Conservation (phyloP, 2,797 vertebrate genomes). For the Sebastes taczanowskii region DNA sequence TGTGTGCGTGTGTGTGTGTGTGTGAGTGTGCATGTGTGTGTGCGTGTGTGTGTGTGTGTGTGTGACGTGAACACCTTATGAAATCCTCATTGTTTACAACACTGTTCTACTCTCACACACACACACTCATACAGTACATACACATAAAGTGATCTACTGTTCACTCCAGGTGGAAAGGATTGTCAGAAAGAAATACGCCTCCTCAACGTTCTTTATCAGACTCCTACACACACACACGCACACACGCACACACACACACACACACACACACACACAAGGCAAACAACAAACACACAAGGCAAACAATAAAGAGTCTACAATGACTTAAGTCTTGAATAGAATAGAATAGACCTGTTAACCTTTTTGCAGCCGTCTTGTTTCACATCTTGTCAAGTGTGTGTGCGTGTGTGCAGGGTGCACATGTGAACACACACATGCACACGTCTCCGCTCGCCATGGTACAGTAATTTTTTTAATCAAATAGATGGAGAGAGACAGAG, state of each 20-base stretch:
- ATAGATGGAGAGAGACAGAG: slow-evolving; percentile 85
- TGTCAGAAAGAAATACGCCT: slow-evolving; percentile 72
- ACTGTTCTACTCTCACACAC: slow-evolving; percentile 61
- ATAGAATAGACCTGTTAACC: slow-evolving; percentile 64
- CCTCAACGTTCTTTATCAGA: slow-evolving; percentile 65
- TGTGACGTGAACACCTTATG: slow-evolving; percentile 63
- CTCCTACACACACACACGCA: slow-evolving; percentile 22
- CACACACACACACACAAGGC: not conserved
- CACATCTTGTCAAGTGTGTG: slow-evolving; percentile 52
- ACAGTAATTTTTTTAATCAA: slow-evolving; percentile 99
- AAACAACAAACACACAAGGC: slow-evolving; percentile 14
- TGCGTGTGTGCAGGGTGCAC: slow-evolving; percentile 76
- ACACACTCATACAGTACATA: slow-evolving; percentile 30
- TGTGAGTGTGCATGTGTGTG: slow-evolving; percentile 25
- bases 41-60: not conserved
- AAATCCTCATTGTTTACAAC: slow-evolving; percentile 75
- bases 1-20: not conserved
- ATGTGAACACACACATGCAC: slow-evolving; percentile 86
- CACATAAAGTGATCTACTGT: slow-evolving; percentile 67
- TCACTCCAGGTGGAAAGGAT: slow-evolving; percentile 58
- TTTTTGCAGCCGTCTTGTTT: slow-evolving; percentile 52
- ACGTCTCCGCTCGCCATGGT: slow-evolving; percentile 90
- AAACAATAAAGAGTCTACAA: slow-evolving; percentile 15
- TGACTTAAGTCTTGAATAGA: slow-evolving; percentile 35
- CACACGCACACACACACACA: slow-evolving; percentile 1